Evolutionary conservation across 2,113 vertebrate genomes (phyloP).

Genomic region (Peromyscus polionotus): DNA sequence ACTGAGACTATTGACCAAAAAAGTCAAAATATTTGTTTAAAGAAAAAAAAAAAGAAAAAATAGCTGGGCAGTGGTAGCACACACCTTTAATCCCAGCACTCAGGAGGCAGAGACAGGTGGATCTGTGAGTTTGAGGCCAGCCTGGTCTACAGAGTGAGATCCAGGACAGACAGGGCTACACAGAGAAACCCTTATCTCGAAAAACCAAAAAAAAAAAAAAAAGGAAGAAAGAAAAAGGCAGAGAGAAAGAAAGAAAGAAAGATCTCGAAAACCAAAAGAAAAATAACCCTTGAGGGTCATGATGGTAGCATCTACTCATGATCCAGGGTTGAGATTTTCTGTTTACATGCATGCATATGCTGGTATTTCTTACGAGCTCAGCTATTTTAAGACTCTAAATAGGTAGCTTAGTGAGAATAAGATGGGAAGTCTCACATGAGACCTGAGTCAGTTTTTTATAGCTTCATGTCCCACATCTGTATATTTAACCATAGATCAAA

Average conservation of each 20-base stretch:
- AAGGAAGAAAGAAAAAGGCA: too few species aligned
- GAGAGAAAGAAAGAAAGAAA: too few species aligned
- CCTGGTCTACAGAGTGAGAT: background rate
- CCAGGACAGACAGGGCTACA: background rate
- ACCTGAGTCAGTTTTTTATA: too few species aligned
- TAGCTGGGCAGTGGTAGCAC: background rate
- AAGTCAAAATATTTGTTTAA: background rate
- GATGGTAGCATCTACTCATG: background rate
- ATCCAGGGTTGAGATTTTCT: background rate
- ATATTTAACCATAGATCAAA: background rate
- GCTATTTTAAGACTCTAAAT: background rate
- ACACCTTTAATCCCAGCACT: background rate
- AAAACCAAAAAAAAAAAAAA: background rate
- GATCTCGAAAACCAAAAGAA: background rate
- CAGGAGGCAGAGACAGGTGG: background rate
- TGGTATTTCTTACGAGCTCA: background rate
- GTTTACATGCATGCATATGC: background rate
- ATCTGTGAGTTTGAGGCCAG: background rate
- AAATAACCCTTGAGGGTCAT: background rate
- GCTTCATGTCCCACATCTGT: background rate
- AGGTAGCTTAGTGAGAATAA: background rate
- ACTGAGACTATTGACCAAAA: constrained; percentile 9
- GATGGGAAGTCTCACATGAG: background rate
- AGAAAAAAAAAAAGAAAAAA: background rate
- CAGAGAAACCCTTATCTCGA: background rate